Conservation (phyloP, 2,888 invertebrate genomes). For the Deroplatys truncata region DNA sequence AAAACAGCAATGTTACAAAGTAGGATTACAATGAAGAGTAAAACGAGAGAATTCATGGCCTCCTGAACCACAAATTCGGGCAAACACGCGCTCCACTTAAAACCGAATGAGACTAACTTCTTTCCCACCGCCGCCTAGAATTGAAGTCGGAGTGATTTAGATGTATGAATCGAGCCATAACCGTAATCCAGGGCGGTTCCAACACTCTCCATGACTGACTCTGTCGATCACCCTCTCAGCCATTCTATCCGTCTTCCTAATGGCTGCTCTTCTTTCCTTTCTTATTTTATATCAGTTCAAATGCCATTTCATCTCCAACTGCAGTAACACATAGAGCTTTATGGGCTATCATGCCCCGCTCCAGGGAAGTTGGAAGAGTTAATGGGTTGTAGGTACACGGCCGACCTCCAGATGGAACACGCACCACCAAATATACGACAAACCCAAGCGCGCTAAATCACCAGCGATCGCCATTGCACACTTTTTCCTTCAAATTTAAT, state of each 20-base stretch:
- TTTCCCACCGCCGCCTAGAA: neutral
- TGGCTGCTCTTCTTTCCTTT: neutral
- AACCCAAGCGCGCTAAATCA: neutral
- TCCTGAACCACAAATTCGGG: neutral
- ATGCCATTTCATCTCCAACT: neutral
- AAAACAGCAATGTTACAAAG: too few relatives aligned
- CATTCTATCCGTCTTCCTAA: neutral
- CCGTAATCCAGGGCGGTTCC: neutral
- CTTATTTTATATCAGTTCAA: neutral
- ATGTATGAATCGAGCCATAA: neutral
- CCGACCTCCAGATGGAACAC: neutral
- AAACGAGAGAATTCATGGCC: neutral
- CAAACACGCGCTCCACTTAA: neutral
- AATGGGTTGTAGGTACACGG: neutral
- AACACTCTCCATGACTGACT: neutral
- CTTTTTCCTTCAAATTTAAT: neutral
- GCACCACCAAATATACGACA: neutral
- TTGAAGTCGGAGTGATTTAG: neutral
- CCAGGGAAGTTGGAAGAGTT: neutral
- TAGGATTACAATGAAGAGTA: neutral
- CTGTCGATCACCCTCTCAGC: slow-evolving; percentile 1
- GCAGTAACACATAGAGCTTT: slow-evolving; percentile 20
- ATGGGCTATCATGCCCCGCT: slow-evolving; percentile 8
- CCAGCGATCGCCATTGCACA: neutral
- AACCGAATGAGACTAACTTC: neutral